These are phyloP conservation scores for Nannospalax galili DNA, from an alignment of 2,113 vertebrate genomes.

Conservation along the genomic window DNA sequence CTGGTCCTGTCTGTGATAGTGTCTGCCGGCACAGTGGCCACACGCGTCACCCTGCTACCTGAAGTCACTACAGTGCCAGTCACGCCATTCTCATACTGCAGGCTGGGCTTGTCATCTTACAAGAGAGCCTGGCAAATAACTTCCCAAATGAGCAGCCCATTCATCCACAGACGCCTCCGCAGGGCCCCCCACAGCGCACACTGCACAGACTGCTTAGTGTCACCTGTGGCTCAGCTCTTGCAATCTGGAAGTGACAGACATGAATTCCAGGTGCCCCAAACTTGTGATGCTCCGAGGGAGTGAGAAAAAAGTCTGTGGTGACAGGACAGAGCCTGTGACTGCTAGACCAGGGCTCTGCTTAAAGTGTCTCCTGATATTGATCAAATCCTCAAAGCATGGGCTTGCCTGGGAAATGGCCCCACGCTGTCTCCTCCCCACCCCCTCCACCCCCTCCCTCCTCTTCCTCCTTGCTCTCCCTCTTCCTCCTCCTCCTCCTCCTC, in stretches of 20 bases:
- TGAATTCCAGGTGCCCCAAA: neutral
- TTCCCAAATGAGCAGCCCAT: rapidly evolving
- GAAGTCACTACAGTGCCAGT: rapidly evolving
- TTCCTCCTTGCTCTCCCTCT: no score
- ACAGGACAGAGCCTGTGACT: neutral
- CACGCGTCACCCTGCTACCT: rapidly evolving
- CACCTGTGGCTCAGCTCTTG: neutral
- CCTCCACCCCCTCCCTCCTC: neutral
- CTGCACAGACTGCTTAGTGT: rapidly evolving
- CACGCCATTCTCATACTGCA: rapidly evolving
- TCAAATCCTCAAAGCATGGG: neutral
- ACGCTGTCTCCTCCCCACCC: no score
- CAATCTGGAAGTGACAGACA: neutral
- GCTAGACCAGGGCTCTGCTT: rapidly evolving
- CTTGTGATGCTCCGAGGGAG: neutral
- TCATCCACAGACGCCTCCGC: no score
- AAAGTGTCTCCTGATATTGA: rapidly evolving
- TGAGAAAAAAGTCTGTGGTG: neutral
- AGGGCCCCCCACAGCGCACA: rapidly evolving
- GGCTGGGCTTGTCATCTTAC: neutral
- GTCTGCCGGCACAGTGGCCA: rapidly evolving
- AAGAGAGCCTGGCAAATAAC: neutral
- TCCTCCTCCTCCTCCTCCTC: no score
- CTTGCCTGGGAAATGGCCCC: neutral
- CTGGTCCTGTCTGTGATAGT: rapidly evolving